Evolutionary conservation across 2,888 invertebrate genomes (phyloP).

Genomic region (Meghimatium bilineatum): DNA sequence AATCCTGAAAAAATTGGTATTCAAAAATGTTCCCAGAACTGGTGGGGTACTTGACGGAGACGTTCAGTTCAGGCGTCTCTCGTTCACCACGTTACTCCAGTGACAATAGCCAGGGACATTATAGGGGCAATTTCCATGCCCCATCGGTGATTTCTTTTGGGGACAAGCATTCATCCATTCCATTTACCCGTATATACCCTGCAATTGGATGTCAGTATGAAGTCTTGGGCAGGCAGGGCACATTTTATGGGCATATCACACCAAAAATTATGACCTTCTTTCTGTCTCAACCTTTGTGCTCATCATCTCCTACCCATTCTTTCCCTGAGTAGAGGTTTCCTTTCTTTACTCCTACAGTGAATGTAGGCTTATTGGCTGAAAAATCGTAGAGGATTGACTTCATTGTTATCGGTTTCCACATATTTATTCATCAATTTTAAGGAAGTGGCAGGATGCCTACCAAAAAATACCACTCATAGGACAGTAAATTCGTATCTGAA

Average conservation of each 20-base stretch:
- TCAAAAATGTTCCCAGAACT: constrained; percentile 3
- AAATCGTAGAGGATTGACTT: too few relatives aligned
- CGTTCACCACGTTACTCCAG: constrained; percentile 3
- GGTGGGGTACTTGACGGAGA: background rate
- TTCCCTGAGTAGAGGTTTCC: too few relatives aligned
- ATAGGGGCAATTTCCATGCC: constrained; percentile 40
- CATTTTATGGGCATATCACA: too few relatives aligned
- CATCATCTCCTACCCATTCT: too few relatives aligned
- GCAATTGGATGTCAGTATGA: constrained; percentile 23
- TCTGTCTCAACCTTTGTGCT: too few relatives aligned
- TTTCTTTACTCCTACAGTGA: too few relatives aligned
- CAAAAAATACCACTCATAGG: too few relatives aligned
- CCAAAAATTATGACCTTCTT: background rate
- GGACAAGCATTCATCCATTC: background rate
- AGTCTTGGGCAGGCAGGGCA: background rate
- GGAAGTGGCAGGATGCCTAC: too few relatives aligned
- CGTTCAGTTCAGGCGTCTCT: background rate
- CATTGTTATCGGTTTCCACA: too few relatives aligned
- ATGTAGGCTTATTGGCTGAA: too few relatives aligned
- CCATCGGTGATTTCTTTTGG: constrained; percentile 24
- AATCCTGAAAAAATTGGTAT: background rate
- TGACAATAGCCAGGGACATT: constrained; percentile 20
- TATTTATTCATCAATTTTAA: too few relatives aligned
- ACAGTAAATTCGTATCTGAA: too few relatives aligned
- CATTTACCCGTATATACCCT: constrained; percentile 20